Base-by-base conservation (phyloP, 2,888 invertebrate genomes). In the Ceramica pisi region DNA sequence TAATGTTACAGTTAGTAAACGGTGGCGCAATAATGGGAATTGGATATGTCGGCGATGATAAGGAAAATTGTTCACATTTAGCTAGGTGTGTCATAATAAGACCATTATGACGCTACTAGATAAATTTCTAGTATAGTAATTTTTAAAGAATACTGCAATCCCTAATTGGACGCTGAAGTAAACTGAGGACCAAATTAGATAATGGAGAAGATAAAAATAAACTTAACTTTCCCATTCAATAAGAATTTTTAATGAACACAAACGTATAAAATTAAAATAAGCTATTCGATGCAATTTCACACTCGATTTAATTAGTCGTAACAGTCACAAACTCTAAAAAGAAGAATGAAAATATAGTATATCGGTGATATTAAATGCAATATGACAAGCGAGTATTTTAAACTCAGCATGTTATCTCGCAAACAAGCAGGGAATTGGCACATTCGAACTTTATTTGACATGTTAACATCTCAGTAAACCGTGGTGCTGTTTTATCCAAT, bases 391-490 rank as follows among this genome's bases (percentile, higher is more conserved):
- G 75, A 85, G 85, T 86, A 83, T 88, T 80, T 85, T 86, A 73
- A 84, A 84, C 86, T 50, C 90, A 87, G 91, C 89, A 85, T 90
- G 90, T 65, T 71, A 75, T 81, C 83, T 71, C 80, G 86, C 90
- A 88, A 92, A 91, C 88, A 92, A 87, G 87, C 82, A 75, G 80
- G 69, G 84, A 87, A 89, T 91, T 91, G 86, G 90, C 90, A 87
- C 83, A 83, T 86, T 79, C 81, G 78, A 87, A 85, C 86, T 89
- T 88, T 88, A 88, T 88, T 92, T 90, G 89, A 89, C 88, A 68
- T 89, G 85, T 87, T 88, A 87, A 91, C 91, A 90, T 90, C 89
- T 90, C 86, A 90, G 91, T 90, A 89, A 88, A 71, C 60, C 23
- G 59, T 62, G 66, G 50, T 68, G 44, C 78, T 68, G 72, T 77